Base-by-base conservation (phyloP, 2,888 invertebrate genomes). In the Patella ulyssiponensis region DNA sequence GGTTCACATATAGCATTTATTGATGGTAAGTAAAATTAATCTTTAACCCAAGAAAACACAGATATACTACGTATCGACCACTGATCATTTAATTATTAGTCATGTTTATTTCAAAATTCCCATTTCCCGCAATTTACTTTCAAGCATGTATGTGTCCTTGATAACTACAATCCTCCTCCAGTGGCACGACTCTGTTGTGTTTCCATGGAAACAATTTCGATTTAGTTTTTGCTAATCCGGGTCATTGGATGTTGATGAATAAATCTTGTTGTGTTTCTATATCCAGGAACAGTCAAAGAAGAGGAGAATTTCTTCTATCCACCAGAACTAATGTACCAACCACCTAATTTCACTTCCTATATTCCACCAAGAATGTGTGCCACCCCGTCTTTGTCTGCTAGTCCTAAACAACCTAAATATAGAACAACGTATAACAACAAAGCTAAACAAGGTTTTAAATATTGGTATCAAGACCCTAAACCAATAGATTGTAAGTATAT, bases 1-100 rank as follows among this genome's bases (percentile, higher is more conserved):
- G 88, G 88, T 14, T 83, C 83, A 58, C 86, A 88, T 75, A 77
- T 88, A 76, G 85, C 85, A 54, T 88, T 88, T 83, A 86, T 88
- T 71, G 88, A 88, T 75, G 88, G 88, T 88, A 81, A 76, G 82
- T 76, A 44, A 33, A 33, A 5, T 33, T 33, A 33, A 33, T 33
- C 33, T 33, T 33, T 33, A 5, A 33, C 33, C 5, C 0, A 33
- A 0, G 33, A 33, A 33, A 33, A 33, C 33, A 5, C 4, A 33
- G 0, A 33, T 5, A 33, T 33, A 33, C n/a, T n/a, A 5, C 4
- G 5, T 5, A 33, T 5, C 5, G 33, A 33, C 33, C 33, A 33
- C 33, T 33, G 33, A 0, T 33, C 7, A 33, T 33, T 33, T 33
- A 4, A 33, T 33, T 33, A 33, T 33, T 5, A 33, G 33, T 5